These are phyloP conservation scores for Drosophila sechellia DNA, from an alignment of 1,140 invertebrate species.

Conservation along the genomic window DNA sequence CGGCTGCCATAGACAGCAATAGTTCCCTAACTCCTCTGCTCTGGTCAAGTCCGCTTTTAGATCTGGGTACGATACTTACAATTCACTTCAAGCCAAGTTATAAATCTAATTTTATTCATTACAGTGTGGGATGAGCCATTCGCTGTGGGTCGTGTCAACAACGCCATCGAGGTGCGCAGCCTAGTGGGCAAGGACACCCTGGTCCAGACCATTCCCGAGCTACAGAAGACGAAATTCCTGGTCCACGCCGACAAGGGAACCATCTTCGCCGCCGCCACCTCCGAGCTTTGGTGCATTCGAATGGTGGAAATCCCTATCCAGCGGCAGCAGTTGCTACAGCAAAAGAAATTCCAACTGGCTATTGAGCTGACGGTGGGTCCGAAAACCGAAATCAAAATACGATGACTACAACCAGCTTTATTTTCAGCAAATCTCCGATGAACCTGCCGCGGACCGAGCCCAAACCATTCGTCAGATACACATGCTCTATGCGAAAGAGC, in stretches of 20 bases:
- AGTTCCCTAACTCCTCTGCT: slow-evolving; percentile 50
- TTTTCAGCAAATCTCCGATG: slow-evolving; percentile 91
- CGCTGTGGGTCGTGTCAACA: slow-evolving; percentile 92
- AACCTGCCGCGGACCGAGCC: slow-evolving; percentile 91
- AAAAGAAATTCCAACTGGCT: slow-evolving; percentile 97
- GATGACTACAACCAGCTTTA: not conserved
- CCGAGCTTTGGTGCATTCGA: slow-evolving; percentile 94
- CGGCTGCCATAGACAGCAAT: slow-evolving; percentile 47
- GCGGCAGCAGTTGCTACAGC: slow-evolving; percentile 91
- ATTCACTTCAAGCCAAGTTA: not conserved
- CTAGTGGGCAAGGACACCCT: slow-evolving; percentile 89
- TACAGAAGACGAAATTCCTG: slow-evolving; percentile 88
- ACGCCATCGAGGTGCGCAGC: slow-evolving; percentile 93
- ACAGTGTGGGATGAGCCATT: slow-evolving; percentile 96
- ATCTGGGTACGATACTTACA: slow-evolving; percentile 45
- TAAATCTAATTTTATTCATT: not conserved
- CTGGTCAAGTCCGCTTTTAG: slow-evolving; percentile 70
- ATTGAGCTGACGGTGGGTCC: slow-evolving; percentile 93
- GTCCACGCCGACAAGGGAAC: slow-evolving; percentile 89
- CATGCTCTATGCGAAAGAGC: slow-evolving; percentile 94
- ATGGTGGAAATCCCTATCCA: slow-evolving; percentile 92
- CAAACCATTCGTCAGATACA: slow-evolving; percentile 94
- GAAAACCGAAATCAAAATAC: not conserved
- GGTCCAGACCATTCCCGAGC: slow-evolving; percentile 91
- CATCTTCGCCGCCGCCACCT: slow-evolving; percentile 93